Conservation (phyloP, 1,140 invertebrate species). For the Drosophila micromelanica region DNA sequence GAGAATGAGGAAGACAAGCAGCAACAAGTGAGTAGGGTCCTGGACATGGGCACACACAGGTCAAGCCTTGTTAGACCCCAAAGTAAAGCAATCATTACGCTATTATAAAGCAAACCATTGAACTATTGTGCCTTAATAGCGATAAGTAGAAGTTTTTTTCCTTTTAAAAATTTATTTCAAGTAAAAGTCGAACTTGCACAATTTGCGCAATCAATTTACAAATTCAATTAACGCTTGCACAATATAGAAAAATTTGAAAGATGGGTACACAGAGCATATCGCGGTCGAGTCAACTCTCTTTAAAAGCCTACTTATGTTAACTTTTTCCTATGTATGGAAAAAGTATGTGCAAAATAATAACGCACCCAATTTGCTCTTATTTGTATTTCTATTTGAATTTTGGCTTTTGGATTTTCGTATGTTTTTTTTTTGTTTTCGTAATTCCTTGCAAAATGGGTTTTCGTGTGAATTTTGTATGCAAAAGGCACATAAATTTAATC, state of each 20-base stretch:
- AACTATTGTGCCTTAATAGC: neutral
- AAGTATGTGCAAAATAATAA: slow-evolving; percentile 6
- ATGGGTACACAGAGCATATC: neutral
- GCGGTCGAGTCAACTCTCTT: neutral
- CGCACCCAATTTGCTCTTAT: slow-evolving; percentile 23
- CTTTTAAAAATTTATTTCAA: neutral
- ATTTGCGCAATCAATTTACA: too few species aligned
- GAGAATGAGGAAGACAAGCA: neutral
- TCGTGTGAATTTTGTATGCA: slow-evolving; percentile 56
- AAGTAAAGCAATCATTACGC: slow-evolving; percentile 3
- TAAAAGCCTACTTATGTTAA: neutral
- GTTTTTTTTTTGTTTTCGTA: neutral
- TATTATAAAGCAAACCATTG: neutral
- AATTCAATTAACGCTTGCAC: too few species aligned
- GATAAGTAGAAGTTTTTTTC: neutral
- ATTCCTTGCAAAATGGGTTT: slow-evolving; percentile 25
- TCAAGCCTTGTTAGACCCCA: slow-evolving; percentile 20
- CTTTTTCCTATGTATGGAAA: neutral
- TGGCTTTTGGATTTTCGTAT: neutral
- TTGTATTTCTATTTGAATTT: neutral
- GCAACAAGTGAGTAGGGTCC: slow-evolving; percentile 23
- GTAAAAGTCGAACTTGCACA: too few species aligned
- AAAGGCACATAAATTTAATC: slow-evolving; percentile 75
- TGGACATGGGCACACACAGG: slow-evolving; percentile 10
- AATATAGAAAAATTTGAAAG: too few species aligned